Evolutionary conservation across 2,113 vertebrate genomes (phyloP).

Genomic region (Cavia porcellus): DNA sequence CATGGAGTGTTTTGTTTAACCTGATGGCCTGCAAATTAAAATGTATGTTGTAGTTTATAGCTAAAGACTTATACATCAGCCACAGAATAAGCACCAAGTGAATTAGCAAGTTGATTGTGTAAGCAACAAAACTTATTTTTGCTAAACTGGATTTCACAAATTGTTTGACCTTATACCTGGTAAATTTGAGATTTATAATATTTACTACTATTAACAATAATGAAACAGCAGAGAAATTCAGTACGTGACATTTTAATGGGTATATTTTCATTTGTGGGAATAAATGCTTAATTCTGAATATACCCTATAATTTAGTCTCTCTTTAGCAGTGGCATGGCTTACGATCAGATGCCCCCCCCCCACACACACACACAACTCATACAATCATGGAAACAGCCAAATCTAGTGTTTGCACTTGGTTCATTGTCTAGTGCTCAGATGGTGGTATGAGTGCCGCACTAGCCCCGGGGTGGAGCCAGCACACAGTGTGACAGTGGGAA

Average conservation of each 20-base stretch:
- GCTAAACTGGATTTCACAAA: constrained; percentile 71
- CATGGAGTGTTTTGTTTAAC: constrained; percentile 20
- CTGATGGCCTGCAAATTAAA: constrained; percentile 69
- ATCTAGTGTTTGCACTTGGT: no score
- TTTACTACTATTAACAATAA: constrained; percentile 72
- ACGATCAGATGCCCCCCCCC: no score
- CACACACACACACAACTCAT: no score
- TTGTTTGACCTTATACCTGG: constrained; percentile 61
- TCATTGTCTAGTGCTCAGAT: no score
- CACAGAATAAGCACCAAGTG: constrained; percentile 43
- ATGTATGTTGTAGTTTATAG: constrained; percentile 52
- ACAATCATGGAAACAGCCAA: no score
- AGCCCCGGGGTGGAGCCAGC: no score
- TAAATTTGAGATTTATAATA: constrained; percentile 74
- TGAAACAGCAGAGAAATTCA: constrained; percentile 68
- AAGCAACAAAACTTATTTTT: constrained; percentile 58
- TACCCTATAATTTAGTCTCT: constrained; percentile 65
- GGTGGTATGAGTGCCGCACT: no score
- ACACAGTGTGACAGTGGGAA: no score
- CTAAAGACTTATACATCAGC: constrained; percentile 61
- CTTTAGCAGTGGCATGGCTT: background rate
- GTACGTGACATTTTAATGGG: constrained; percentile 61
- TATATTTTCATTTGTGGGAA: constrained; percentile 63
- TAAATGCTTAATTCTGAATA: constrained; percentile 65
- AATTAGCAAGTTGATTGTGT: constrained; percentile 76